Evolutionary conservation across 2,797 vertebrate genomes (phyloP).

Genomic region (Jordanella pulchra): DNA sequence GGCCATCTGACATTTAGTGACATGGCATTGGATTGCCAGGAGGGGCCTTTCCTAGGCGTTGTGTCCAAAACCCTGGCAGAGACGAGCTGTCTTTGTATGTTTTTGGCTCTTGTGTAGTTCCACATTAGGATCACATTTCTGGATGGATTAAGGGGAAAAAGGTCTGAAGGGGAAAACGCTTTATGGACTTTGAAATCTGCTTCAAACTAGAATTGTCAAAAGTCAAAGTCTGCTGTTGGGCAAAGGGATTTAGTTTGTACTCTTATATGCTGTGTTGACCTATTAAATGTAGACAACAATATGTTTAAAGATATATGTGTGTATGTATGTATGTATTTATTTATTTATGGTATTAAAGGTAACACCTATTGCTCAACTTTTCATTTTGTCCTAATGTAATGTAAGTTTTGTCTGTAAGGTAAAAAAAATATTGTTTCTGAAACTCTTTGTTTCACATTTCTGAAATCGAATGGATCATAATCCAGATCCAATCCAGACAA

Average conservation of each 20-base stretch:
- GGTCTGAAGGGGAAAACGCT: neutral
- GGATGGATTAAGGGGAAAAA: slow-evolving; percentile 15
- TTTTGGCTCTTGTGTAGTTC: slow-evolving; percentile 15
- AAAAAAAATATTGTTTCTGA: no score
- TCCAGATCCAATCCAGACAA: no score
- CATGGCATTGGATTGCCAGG: slow-evolving; percentile 75
- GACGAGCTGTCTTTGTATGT: slow-evolving; percentile 24
- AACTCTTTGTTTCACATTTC: no score
- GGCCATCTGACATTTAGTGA: slow-evolving; percentile 88
- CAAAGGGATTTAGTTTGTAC: neutral
- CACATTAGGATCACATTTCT: slow-evolving; percentile 21
- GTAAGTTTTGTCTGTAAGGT: no score
- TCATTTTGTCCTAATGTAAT: neutral
- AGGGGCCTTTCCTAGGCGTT: slow-evolving; percentile 75
- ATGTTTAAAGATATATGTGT: neutral
- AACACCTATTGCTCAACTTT: neutral
- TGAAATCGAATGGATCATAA: no score
- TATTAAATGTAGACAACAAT: neutral
- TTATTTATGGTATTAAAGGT: neutral
- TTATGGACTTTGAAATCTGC: neutral
- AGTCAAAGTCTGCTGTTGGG: neutral
- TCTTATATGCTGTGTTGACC: neutral
- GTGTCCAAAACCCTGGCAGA: slow-evolving; percentile 42
- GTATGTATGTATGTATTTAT: no score
- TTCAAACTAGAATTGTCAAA: neutral